Conservation (phyloP, 2,888 invertebrate species). For the Limenitis camilla region DNA sequence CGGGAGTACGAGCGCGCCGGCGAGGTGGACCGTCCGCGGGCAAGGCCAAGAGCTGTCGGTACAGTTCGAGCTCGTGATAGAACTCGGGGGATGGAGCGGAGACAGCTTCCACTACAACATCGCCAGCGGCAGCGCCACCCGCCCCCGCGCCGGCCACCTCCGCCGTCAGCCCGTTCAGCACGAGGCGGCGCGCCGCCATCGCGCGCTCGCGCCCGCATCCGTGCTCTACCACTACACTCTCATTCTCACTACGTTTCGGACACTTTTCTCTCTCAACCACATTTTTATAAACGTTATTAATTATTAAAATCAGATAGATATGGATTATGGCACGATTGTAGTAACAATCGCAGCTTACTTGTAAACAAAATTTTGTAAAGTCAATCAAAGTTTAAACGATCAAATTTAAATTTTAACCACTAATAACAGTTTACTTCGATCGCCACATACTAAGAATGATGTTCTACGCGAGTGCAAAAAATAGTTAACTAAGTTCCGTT, state of each 20-base stretch:
- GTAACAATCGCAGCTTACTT: too few relatives aligned
- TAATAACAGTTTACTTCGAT: too few relatives aligned
- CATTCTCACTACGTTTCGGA: slow-evolving; percentile 51
- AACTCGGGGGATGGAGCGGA: slow-evolving; percentile 43
- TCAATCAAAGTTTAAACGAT: too few relatives aligned
- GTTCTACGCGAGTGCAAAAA: too few relatives aligned
- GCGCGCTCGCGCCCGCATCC: slow-evolving; percentile 74
- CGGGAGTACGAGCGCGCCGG: slow-evolving; percentile 28
- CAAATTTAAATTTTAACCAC: too few relatives aligned
- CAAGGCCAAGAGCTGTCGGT: slow-evolving; percentile 57
- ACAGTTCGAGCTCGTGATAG: slow-evolving; percentile 66
- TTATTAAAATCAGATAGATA: too few relatives aligned
- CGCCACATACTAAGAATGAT: too few relatives aligned
- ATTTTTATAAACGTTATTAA: too few relatives aligned
- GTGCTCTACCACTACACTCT: slow-evolving; percentile 82
- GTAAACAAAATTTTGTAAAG: too few relatives aligned
- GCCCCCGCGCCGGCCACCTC: slow-evolving; percentile 39
- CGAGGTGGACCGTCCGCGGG: slow-evolving; percentile 17
- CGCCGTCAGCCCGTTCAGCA: slow-evolving; percentile 64
- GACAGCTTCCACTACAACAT: slow-evolving; percentile 18
- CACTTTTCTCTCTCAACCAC: too few relatives aligned
- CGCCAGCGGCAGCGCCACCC: slow-evolving; percentile 34
- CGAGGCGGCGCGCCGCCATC: slow-evolving; percentile 88
- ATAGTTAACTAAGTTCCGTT: too few relatives aligned
- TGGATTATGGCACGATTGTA: too few relatives aligned